Evolutionary conservation across 2,113 vertebrate genomes (phyloP).

Genomic region (Plotosus lineatus): DNA sequence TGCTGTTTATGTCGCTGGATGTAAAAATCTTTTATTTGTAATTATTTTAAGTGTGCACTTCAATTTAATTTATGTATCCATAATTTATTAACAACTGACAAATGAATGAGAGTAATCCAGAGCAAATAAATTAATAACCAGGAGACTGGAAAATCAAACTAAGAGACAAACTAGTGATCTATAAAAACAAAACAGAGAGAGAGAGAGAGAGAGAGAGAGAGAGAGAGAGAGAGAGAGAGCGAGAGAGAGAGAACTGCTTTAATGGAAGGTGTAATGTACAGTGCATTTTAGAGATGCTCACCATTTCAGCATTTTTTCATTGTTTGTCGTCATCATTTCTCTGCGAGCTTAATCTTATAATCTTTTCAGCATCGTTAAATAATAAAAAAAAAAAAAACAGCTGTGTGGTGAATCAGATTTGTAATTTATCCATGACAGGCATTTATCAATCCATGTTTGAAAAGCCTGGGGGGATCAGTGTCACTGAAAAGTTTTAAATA

Average conservation of each 20-base stretch:
- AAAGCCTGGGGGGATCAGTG: not conserved
- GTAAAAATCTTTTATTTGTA: no score
- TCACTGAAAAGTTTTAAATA: not conserved
- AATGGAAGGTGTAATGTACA: not conserved
- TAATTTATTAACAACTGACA: not conserved
- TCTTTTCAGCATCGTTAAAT: not conserved
- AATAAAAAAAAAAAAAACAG: not conserved
- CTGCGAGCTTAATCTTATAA: not conserved
- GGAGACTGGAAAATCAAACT: not conserved
- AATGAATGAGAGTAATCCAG: not conserved
- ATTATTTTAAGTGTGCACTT: not conserved
- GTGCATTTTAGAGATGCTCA: not conserved
- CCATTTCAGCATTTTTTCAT: not conserved
- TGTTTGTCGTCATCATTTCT: not conserved
- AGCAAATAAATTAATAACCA: not conserved
- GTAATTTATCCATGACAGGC: not conserved
- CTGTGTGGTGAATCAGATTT: not conserved
- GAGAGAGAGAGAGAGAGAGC: no score
- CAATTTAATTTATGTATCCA: not conserved
- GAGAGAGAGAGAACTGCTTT: not conserved
- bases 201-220: no score
- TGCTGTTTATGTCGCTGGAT: not conserved
- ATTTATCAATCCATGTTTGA: not conserved
- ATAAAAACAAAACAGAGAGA: not conserved
- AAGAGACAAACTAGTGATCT: not conserved